Evolutionary conservation across 2,113 vertebrate genomes (phyloP), one percentile per base, ranked within the genome.

Genomic region (Osmerus eperlanus): DNA sequence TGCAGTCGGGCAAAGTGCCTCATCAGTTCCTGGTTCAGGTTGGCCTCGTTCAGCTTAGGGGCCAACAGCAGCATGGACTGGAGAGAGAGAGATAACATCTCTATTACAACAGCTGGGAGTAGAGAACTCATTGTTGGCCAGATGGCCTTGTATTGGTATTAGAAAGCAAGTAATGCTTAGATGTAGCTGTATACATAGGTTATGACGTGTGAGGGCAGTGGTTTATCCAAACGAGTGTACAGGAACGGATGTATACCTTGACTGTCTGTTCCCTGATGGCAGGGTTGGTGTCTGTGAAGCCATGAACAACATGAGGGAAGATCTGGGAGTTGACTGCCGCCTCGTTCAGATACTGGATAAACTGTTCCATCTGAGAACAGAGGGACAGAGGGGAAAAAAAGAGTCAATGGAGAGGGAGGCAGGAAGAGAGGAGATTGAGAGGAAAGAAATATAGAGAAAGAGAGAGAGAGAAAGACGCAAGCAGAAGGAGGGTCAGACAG

Each of bases 211-310:
- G 64, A 54, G 23, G 21, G 8, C 16, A 47, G 41, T 12, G 41
- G 8, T 47, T 47, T 47, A 47, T 47, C 41, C 6, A 12, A 47
- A 12, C 60, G 29, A 15, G 28, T 28, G 15, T 23, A 60, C 58
- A 25, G 5, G 58, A 18, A 9, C 36, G 3, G 32, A 2, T 23
- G 14, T 15, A 14, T 79, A 97, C 96, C 95, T 97, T 97, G 21
- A 97, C 95, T 0, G 96, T 97, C 86, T 97, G 96, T 75, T 97
- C 95, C 67, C 96, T 92, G 82, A 98, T 96, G 83, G 96, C 96
- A 0, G 96, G 95, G 86, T 98, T 98, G 73, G 96, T 96, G 83
- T 97, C 96, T 68, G 95, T 92, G 85, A 98, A 98, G 63, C 96
- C 96, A 1, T 96, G 94, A 15, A 96, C 93, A 0, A 98, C 94